A percentile compares a stretch with the other conserved stretches of the same genome.
phyloP scores from a whole-genome alignment of 2,797 vertebrate genomes.

The Macroramphosus scolopax region DNA sequence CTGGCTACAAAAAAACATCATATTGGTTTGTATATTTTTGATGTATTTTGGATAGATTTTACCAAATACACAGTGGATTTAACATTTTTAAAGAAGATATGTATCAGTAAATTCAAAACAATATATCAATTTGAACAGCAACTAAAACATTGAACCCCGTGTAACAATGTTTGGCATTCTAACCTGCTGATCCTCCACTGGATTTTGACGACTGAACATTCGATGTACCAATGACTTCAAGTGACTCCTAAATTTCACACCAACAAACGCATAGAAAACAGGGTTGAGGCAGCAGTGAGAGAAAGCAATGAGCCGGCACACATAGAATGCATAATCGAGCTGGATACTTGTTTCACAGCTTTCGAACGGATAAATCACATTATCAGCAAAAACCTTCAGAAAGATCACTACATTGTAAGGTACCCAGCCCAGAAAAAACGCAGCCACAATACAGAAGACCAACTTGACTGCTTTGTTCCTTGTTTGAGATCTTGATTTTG shows the following conservation, averaged over 20 bases:
- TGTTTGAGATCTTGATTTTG: conserved; percentile 73
- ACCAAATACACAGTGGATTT: neutral
- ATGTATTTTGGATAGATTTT: no score
- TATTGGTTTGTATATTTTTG: no score
- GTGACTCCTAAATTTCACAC: conserved; percentile 88
- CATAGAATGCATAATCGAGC: conserved; percentile 71
- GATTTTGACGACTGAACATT: conserved; percentile 22
- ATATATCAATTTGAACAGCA: neutral
- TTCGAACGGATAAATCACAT: conserved; percentile 2
- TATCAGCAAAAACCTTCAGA: conserved; percentile 65
- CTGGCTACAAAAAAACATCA: no score
- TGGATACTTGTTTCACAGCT: conserved; percentile 60
- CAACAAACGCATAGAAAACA: conserved; percentile 88
- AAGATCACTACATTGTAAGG: conserved; percentile 89
- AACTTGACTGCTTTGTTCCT: conserved; percentile 84
- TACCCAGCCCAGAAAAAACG: conserved; percentile 89
- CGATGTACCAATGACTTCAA: conserved; percentile 65
- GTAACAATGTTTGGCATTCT: conserved; percentile 45
- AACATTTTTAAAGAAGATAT: neutral
- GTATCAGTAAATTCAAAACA: neutral
- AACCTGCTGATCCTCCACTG: conserved; percentile 5
- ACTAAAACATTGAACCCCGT: conserved; percentile 61
- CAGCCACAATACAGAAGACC: conserved; percentile 83
- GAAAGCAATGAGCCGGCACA: conserved; percentile 84
- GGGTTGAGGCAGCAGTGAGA: conserved; percentile 94